Evolutionary conservation across 2,888 invertebrate genomes (phyloP).

Genomic region (Hyles lineata): DNA sequence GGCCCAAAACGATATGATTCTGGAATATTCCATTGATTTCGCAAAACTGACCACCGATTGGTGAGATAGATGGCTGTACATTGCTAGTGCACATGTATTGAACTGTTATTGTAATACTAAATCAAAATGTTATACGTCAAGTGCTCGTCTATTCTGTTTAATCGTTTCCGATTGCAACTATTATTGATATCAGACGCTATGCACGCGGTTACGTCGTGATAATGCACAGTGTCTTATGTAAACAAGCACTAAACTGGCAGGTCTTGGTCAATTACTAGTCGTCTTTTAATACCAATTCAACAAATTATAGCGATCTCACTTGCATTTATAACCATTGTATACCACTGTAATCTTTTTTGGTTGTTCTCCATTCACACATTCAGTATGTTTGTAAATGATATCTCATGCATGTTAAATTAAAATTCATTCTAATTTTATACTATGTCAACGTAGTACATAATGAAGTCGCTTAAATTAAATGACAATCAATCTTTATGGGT

Average conservation of each 20-base stretch:
- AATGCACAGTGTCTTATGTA: not conserved
- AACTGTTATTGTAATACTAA: not conserved
- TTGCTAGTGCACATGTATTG: not conserved
- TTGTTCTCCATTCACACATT: not conserved
- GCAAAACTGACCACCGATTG: constrained; percentile 1
- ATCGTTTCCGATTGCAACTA: constrained; percentile 21
- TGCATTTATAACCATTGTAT: not conserved
- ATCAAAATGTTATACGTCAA: constrained; percentile 16
- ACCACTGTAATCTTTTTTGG: not conserved
- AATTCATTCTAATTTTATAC: too few species aligned
- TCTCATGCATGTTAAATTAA: not conserved
- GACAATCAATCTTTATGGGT: not conserved
- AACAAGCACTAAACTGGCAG: not conserved
- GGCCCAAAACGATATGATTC: constrained; percentile 4
- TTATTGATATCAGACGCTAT: constrained; percentile 27
- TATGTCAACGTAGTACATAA: too few species aligned
- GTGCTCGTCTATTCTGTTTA: constrained; percentile 1
- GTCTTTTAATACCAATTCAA: not conserved
- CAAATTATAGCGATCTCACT: not conserved
- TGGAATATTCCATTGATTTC: constrained; percentile 13
- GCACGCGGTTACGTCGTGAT: constrained; percentile 26
- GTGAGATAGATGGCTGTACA: not conserved
- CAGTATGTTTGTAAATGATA: not conserved
- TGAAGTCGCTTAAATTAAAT: not conserved
- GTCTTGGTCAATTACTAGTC: not conserved